Evolutionary conservation across 1,140 invertebrate genomes (phyloP).

Genomic region (Ceratitis capitata): DNA sequence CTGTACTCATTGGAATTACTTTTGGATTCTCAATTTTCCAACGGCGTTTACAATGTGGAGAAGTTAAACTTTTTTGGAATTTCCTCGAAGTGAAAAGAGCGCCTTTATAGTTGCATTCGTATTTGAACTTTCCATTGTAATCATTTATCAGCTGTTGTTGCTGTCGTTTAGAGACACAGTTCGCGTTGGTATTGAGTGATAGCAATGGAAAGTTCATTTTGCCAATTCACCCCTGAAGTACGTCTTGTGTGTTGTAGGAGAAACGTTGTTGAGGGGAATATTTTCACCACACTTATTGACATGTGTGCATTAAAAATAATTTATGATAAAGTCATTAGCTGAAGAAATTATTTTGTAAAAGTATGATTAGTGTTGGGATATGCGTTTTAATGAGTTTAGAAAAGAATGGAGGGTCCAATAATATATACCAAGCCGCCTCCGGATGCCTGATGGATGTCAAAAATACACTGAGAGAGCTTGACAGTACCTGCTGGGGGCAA

Average conservation of each 20-base stretch:
- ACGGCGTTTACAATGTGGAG: background rate
- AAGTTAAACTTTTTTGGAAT: background rate
- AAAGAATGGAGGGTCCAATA: no score
- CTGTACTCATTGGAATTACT: background rate
- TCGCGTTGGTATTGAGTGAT: background rate
- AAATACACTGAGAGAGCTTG: no score
- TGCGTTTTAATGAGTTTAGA: no score
- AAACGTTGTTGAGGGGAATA: background rate
- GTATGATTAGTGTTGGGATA: no score
- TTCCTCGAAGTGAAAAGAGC: background rate
- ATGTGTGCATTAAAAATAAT: no score
- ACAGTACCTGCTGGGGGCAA: no score
- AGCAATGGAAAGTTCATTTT: conserved; percentile 10
- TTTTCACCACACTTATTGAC: background rate
- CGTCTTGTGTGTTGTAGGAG: background rate
- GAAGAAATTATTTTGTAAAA: no score
- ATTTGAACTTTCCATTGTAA: background rate
- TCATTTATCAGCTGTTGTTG: conserved; percentile 29
- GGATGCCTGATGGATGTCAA: no score
- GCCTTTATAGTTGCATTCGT: background rate
- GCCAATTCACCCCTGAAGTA: background rate
- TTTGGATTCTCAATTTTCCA: background rate
- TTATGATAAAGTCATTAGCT: no score
- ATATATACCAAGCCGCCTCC: no score
- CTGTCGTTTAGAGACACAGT: background rate